phyloP scores from a whole-genome alignment of 2,888 invertebrate species.

The Drosophila phalerata region DNA sequence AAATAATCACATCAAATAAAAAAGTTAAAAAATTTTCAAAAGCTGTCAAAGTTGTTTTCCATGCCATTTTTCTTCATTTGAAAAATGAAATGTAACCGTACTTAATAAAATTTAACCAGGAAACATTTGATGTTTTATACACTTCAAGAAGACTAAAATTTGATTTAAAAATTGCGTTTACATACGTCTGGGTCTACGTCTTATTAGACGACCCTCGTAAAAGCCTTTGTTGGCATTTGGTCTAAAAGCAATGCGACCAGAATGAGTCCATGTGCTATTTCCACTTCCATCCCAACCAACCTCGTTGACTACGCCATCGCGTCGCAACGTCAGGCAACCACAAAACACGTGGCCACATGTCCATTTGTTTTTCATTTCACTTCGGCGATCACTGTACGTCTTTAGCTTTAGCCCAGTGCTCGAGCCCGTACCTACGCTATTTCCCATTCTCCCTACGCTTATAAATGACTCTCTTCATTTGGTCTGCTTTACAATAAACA shows the following conservation, averaged over 20 bases:
- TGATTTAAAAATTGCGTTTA: background rate
- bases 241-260: constrained; percentile 43
- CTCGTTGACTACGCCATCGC: constrained; percentile 26
- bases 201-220: background rate
- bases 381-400: constrained; percentile 44
- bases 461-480: constrained; percentile 66
- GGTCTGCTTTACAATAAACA: constrained; percentile 56
- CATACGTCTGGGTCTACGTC: background rate
- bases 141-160: too few species aligned
- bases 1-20: too few species aligned
- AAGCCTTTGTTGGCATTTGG: constrained; percentile 39
- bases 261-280: constrained; percentile 28
- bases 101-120: too few species aligned
- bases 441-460: constrained; percentile 5
- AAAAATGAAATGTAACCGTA: too few species aligned
- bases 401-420: constrained; percentile 14
- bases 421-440: background rate
- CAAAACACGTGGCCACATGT: constrained; percentile 74
- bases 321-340: constrained; percentile 65
- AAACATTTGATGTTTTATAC: too few species aligned
- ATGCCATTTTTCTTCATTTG: too few species aligned
- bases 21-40: too few species aligned
- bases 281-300: constrained; percentile 23
- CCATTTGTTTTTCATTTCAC: constrained; percentile 59
- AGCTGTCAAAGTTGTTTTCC: too few species aligned